Base-by-base conservation (phyloP, 2,888 invertebrate species). In the Salpingus planirostris region DNA sequence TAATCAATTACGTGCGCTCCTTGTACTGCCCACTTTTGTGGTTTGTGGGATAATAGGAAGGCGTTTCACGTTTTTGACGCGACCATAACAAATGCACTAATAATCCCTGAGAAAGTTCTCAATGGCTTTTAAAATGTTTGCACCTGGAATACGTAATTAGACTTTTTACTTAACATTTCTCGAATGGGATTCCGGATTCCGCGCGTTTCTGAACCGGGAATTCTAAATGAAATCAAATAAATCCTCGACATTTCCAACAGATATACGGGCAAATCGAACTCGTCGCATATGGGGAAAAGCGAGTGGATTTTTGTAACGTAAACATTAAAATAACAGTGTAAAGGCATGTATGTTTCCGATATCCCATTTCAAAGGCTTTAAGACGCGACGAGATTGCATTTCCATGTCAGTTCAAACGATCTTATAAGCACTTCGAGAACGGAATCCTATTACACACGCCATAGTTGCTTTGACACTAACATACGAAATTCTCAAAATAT, bases 391-490 rank as follows among this genome's bases (percentile, higher is more conserved):
- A 50, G 49, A 52, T 51, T 52, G 52, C 50, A 45, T 49, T 52
- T 51, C 46, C 50, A 44, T 52, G 50, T 51, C 43, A 44, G 45
- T 40, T 47, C 46, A 49, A 49, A 47, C 49, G 49, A 49, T 49
- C 49, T 50, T 46, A 49, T 50, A 50, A 50, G 47, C 46, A 50
- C 44, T 48, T 45, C 34, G 36, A 41, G 42, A 46, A 44, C 30
- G 38, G 45, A 50, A 49, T 50, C 48, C 49, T 50, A 47, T 50
- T 50, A 50, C 38, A 23, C 5, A 34, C 32, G 31, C 29, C 24
- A 26, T 27, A 30, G 21, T 31, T 21, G 29, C 28, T 27, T 31
- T 29, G 40, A 41, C 36, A 38, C 34, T 36, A 36, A 38, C 39
- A 40, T 35, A 36, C 38, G 35, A 42, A 42, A 35, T 42, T 37